phyloP scores from a whole-genome alignment of 1,140 invertebrate genomes.

The Centruroides sculpturatus region DNA sequence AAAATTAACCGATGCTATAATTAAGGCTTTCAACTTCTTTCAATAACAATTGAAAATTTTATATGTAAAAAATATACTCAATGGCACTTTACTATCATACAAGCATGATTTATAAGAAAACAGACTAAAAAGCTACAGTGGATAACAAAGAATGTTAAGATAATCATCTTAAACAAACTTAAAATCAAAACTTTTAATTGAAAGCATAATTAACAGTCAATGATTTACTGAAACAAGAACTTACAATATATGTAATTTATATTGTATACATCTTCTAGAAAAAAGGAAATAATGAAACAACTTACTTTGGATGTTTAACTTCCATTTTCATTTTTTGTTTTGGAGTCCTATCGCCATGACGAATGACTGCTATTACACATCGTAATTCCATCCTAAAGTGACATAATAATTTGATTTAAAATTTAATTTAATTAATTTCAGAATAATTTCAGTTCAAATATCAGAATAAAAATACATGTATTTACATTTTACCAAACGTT shows the following conservation, averaged over 20 bases:
- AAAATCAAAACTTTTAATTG: background rate
- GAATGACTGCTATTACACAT: slow-evolving; percentile 94
- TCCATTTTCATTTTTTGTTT: slow-evolving; percentile 99
- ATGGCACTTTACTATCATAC: too few relatives aligned
- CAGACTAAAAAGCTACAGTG: background rate
- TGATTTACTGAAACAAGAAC: background rate
- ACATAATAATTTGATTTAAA: background rate
- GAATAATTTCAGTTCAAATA: background rate
- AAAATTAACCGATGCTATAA: too few relatives aligned
- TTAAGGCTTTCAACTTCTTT: too few relatives aligned
- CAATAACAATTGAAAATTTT: too few relatives aligned
- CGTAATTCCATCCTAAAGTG: slow-evolving; percentile 77
- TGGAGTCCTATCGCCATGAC: slow-evolving; percentile 96
- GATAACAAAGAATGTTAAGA: background rate
- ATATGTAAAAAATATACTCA: too few relatives aligned
- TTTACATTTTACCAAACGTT: slow-evolving; percentile 93
- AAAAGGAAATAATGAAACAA: slow-evolving; percentile 9
- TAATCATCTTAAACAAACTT: background rate
- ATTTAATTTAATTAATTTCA: background rate
- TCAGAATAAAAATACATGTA: slow-evolving; percentile 13
- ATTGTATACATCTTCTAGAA: background rate
- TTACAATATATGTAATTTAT: background rate
- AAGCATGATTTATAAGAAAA: background rate
- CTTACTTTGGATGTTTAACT: slow-evolving; percentile 92
- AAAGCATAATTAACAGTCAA: background rate